phyloP scores from a whole-genome alignment of 2,113 vertebrate species.

The Rhizomys pruinosus region DNA sequence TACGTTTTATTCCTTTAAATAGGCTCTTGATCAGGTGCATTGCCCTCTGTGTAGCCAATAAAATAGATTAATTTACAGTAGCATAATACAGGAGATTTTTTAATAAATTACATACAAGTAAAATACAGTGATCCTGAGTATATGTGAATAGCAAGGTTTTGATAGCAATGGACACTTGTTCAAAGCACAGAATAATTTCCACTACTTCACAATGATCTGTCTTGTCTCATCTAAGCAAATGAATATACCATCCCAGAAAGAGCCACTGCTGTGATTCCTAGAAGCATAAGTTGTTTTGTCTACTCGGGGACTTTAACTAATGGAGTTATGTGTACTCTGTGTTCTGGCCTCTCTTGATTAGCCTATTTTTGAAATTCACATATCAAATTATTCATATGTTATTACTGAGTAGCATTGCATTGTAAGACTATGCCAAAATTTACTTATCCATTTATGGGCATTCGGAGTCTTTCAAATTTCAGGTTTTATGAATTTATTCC shows the following conservation, averaged over 20 bases:
- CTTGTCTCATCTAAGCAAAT: background rate
- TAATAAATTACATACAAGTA: background rate
- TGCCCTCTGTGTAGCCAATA: background rate
- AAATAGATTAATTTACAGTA: constrained; percentile 24
- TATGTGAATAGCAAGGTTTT: background rate
- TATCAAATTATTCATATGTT: background rate
- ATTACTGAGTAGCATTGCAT: background rate
- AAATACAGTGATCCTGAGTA: background rate
- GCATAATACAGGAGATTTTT: background rate
- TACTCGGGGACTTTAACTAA: background rate
- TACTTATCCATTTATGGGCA: background rate
- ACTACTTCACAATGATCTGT: background rate
- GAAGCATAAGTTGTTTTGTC: background rate
- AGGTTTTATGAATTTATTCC: background rate
- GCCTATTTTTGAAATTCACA: background rate
- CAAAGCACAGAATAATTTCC: background rate
- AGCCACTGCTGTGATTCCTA: background rate
- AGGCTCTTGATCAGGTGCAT: background rate
- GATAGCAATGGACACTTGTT: background rate
- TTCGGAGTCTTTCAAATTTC: background rate
- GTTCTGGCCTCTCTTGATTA: background rate
- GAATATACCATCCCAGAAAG: background rate
- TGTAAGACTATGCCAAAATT: background rate
- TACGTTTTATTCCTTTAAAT: background rate
- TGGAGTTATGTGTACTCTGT: background rate